These are phyloP conservation scores for Sus scrofa DNA, from an alignment of 2,113 vertebrate genomes.

Conservation along the genomic window T2T-Sscrofa CM000830.6:38650501-38651000, in stretches of 20 bases:
- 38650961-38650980: too few relatives aligned
- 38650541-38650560: constrained; percentile 22
- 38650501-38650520: not conserved
- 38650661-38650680: not conserved
- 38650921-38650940: not conserved
- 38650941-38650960: not conserved
- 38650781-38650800: not conserved
- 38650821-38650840: not conserved
- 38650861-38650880: constrained; percentile 41
- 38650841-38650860: not conserved
- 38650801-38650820: not conserved
- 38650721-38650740: not conserved
- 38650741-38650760: not conserved
- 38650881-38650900: constrained; percentile 59
- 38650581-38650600: too few relatives aligned
- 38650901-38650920: constrained; percentile 37
- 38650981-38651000: not conserved
- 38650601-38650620: not conserved
- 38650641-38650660: constrained; percentile 29
- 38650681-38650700: not conserved
- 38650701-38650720: constrained; percentile 44
- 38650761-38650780: not conserved
- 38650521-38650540: constrained; percentile 44
- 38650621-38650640: constrained; percentile 7
- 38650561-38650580: not conserved